Conservation (phyloP, 1,140 invertebrate genomes). For the Zaprionus capensis region DNA sequence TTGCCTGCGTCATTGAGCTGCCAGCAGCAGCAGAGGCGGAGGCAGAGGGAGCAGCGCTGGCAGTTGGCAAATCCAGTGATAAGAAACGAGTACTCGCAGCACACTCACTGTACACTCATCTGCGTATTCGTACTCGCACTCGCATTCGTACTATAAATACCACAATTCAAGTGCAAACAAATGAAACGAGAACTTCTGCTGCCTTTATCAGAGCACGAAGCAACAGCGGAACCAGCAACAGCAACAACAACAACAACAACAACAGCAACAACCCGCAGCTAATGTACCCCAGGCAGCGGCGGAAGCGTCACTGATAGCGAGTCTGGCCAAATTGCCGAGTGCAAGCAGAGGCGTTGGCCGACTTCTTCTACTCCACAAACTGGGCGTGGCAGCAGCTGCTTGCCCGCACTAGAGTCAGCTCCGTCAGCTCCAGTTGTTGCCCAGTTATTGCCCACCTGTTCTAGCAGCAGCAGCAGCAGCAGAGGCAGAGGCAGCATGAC, state of each 20-base stretch:
- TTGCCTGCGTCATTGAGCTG: constrained; percentile 34
- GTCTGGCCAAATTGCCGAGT: constrained; percentile 67
- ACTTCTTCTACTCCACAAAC: neutral
- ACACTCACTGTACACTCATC: constrained; percentile 22
- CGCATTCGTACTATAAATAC: constrained; percentile 60
- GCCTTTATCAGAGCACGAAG: constrained; percentile 40
- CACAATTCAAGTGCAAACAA: constrained; percentile 76
- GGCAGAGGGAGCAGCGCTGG: constrained; percentile 2
- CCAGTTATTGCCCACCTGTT: constrained; percentile 39
- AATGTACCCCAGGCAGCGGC: constrained; percentile 51
- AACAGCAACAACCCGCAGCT: constrained; percentile 2
- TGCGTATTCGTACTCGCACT: constrained; percentile 9
- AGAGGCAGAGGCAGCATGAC: constrained; percentile 52
- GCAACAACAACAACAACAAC: constrained; percentile 16
- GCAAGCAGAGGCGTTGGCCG: constrained; percentile 53
- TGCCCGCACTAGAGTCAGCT: too few relatives aligned
- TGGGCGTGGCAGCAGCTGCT: neutral
- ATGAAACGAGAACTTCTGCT: constrained; percentile 34
- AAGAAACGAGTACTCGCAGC: constrained; percentile 16
- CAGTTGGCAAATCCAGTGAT: constrained; percentile 8
- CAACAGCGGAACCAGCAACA: constrained; percentile 41
- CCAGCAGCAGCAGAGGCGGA: neutral
- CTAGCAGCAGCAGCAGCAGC: constrained; percentile 50
- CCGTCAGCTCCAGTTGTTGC: neutral
- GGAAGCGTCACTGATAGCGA: constrained; percentile 65